These are phyloP conservation scores for Trichonephila inaurata DNA, from an alignment of 1,140 invertebrate genomes.

Conservation along the genomic window DNA sequence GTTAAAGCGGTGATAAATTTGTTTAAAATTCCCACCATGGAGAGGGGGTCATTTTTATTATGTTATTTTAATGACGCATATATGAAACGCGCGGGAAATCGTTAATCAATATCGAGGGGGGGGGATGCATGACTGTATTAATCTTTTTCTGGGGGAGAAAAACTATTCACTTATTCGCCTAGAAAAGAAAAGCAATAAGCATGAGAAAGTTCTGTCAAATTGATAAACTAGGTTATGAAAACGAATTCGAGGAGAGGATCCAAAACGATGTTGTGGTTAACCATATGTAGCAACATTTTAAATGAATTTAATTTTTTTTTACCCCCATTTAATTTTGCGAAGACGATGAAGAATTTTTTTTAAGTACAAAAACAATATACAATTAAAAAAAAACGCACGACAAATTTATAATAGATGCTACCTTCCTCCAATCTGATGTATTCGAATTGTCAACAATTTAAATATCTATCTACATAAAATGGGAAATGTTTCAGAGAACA, in stretches of 20 bases:
- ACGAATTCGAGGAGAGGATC: too few relatives aligned
- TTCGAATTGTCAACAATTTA: too few relatives aligned
- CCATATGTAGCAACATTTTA: neutral
- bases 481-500: too few relatives aligned
- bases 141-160: neutral
- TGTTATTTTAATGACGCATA: conserved; percentile 69
- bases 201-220: neutral
- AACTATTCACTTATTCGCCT: neutral
- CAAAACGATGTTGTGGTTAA: neutral
- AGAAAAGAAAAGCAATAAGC: conserved; percentile 6
- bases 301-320: neutral
- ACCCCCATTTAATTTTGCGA: neutral
- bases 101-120: conserved; percentile 71
- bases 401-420: too few relatives aligned
- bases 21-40: conserved; percentile 18
- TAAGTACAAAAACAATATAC: too few relatives aligned
- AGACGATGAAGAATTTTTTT: too few relatives aligned
- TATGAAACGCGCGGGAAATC: conserved; percentile 44
- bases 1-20: conserved; percentile 67
- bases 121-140: neutral
- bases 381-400: too few relatives aligned
- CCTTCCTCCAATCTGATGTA: too few relatives aligned
- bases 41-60: conserved; percentile 47
- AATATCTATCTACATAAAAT: too few relatives aligned
- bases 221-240: neutral